A percentile compares a stretch with the other conserved stretches of the same genome.
phyloP scores from a whole-genome alignment of 2,888 invertebrate genomes.

The Ectropis crepuscularia region DNA sequence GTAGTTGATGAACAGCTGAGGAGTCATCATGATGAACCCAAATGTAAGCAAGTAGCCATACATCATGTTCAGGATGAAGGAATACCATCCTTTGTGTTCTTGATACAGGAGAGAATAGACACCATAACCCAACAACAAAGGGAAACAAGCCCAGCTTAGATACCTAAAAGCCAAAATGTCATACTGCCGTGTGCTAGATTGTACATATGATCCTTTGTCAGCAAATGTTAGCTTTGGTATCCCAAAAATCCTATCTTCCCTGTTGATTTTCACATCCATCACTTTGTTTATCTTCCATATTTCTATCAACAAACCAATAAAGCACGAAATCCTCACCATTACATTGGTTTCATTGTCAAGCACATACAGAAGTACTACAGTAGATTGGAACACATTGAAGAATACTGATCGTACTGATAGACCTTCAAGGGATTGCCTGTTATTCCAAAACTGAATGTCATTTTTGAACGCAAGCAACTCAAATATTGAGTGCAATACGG shows the following conservation, averaged over 20 bases:
- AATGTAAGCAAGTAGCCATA: slow-evolving; percentile 99
- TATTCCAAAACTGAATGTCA: slow-evolving; percentile 99
- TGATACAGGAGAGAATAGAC: slow-evolving; percentile 97
- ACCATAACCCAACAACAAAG: slow-evolving; percentile 96
- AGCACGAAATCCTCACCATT: slow-evolving; percentile 96
- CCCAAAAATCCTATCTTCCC: slow-evolving; percentile 90
- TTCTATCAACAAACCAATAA: slow-evolving; percentile 97
- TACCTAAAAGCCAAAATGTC: slow-evolving; percentile 98
- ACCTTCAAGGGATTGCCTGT: slow-evolving; percentile 97
- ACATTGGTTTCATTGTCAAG: slow-evolving; percentile 99
- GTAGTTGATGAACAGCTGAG: slow-evolving; percentile 99
- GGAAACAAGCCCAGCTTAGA: slow-evolving; percentile 97
- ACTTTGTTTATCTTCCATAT: slow-evolving; percentile 99
- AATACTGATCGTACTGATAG: slow-evolving; percentile 99
- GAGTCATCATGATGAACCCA: slow-evolving; percentile 99
- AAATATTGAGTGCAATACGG: slow-evolving; percentile 98
- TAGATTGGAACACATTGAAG: slow-evolving; percentile 98
- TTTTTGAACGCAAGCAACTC: slow-evolving; percentile 99
- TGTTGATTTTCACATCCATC: slow-evolving; percentile 90
- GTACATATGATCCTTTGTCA: slow-evolving; percentile 98
- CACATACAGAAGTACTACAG: slow-evolving; percentile 97
- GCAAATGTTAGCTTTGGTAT: slow-evolving; percentile 92
- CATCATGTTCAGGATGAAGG: slow-evolving; percentile 97
- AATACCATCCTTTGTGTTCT: slow-evolving; percentile 99
- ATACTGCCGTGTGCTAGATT: slow-evolving; percentile 96